phyloP scores from a whole-genome alignment of 2,797 vertebrate genomes.

The Cirrhinus mrigala region DNA sequence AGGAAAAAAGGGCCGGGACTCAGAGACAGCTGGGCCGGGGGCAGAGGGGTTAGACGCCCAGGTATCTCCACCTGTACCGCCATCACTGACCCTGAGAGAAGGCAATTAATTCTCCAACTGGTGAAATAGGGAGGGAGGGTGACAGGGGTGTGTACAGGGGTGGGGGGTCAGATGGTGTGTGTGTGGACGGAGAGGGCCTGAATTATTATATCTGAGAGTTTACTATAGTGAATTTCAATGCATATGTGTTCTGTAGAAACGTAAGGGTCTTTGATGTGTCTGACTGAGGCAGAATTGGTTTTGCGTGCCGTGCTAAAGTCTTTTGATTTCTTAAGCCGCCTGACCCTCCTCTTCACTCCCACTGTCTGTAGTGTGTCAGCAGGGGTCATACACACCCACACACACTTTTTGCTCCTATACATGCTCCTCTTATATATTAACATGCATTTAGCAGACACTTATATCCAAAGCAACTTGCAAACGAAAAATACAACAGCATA shows the following conservation, averaged over 20 bases:
- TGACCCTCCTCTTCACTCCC: constrained; percentile 48
- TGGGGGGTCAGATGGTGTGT: constrained; percentile 25
- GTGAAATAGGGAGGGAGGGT: constrained; percentile 48
- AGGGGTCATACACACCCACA: constrained; percentile 25
- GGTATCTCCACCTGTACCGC: constrained; percentile 88
- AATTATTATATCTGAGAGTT: constrained; percentile 49
- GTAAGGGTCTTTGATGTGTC: constrained; percentile 18
- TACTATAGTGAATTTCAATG: neutral
- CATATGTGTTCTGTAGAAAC: neutral
- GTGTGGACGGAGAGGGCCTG: constrained; percentile 12
- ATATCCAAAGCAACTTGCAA: neutral
- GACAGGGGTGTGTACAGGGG: constrained; percentile 6
- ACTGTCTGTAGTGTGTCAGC: constrained; percentile 48
- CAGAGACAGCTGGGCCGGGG: constrained; percentile 86
- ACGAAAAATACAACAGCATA: neutral
- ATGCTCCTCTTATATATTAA: constrained; percentile 4
- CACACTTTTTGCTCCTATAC: constrained; percentile 11
- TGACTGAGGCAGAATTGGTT: neutral
- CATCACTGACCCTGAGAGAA: constrained; percentile 76
- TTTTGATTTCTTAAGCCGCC: constrained; percentile 4
- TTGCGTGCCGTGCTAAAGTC: neutral
- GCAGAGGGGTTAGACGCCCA: constrained; percentile 80
- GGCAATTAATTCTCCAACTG: constrained; percentile 82
- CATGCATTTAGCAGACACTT: neutral
- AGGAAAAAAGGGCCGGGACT: constrained; percentile 65